A percentile compares a stretch with the other conserved stretches of the same genome.
Evolutionary conservation across 2,888 invertebrate species (phyloP).

Genomic region (Dryomyza anilis): DNA sequence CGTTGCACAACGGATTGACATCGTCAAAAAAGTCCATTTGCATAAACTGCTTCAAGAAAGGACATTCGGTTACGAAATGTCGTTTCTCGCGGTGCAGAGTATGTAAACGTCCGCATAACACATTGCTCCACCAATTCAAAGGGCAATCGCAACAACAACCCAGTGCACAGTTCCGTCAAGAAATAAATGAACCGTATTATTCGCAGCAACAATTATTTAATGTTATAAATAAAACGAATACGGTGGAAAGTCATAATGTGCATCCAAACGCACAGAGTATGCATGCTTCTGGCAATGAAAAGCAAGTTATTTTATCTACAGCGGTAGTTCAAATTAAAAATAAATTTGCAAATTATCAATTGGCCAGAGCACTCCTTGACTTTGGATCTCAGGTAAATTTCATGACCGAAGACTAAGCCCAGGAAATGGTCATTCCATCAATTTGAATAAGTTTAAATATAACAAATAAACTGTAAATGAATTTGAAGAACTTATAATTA

Average conservation of each 20-base stretch:
- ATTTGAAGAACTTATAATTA: no score
- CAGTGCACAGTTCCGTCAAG: neutral
- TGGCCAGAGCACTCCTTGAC: neutral
- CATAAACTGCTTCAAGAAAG: constrained; percentile 16
- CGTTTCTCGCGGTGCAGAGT: neutral
- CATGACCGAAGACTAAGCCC: no score
- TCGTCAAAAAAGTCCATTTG: constrained; percentile 4
- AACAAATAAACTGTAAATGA: no score
- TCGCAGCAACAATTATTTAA: neutral
- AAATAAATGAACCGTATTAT: neutral
- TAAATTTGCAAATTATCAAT: neutral
- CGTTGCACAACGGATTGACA: constrained; percentile 10
- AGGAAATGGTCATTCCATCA: no score
- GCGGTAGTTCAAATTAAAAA: constrained; percentile 10
- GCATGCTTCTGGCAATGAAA: no score
- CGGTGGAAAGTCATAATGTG: neutral
- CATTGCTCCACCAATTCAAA: neutral
- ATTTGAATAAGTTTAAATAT: no score
- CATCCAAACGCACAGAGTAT: neutral
- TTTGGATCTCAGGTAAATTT: no score
- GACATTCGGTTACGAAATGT: constrained; percentile 18
- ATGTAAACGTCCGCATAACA: neutral
- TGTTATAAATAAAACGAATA: neutral
- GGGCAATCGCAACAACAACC: neutral
- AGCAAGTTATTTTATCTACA: constrained; percentile 16